These are phyloP conservation scores for Parambassis ranga DNA, from an alignment of 2,797 vertebrate genomes.

Conservation along the genomic window DNA sequence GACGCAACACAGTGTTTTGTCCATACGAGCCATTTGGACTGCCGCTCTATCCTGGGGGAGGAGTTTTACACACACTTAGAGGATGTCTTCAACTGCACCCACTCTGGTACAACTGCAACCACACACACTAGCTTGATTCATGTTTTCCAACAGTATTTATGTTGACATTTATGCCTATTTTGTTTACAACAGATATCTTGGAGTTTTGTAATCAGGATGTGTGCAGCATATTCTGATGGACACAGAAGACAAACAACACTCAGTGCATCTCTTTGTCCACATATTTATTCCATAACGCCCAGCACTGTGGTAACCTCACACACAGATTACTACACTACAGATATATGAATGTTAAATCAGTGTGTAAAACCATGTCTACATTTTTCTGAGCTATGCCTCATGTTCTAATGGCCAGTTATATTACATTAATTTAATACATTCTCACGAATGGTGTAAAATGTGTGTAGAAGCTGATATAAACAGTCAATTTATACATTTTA, in stretches of 20 bases:
- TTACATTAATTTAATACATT: background rate
- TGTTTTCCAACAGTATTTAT: background rate
- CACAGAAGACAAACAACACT: background rate
- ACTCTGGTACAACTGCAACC: conserved; percentile 77
- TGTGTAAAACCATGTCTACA: too few relatives aligned
- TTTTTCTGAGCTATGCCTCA: too few relatives aligned
- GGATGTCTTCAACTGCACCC: conserved; percentile 86
- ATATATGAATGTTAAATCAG: background rate
- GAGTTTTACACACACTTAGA: conserved; percentile 81
- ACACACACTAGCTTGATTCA: background rate
- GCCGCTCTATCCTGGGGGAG: conserved; percentile 83
- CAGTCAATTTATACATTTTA: too few relatives aligned
- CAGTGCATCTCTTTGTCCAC: background rate
- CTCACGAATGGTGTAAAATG: background rate
- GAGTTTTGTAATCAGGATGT: conserved; percentile 87
- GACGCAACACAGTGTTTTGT: conserved; percentile 84
- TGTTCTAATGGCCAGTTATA: background rate
- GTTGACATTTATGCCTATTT: background rate
- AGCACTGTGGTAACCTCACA: background rate
- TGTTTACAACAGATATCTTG: conserved; percentile 80
- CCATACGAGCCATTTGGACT: conserved; percentile 82
- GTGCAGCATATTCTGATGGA: conserved; percentile 80
- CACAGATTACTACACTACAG: background rate
- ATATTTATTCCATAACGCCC: background rate
- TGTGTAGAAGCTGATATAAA: background rate